Conservation (phyloP, 2,797 vertebrate genomes). For the Dromococcyx pavoninus region DNA sequence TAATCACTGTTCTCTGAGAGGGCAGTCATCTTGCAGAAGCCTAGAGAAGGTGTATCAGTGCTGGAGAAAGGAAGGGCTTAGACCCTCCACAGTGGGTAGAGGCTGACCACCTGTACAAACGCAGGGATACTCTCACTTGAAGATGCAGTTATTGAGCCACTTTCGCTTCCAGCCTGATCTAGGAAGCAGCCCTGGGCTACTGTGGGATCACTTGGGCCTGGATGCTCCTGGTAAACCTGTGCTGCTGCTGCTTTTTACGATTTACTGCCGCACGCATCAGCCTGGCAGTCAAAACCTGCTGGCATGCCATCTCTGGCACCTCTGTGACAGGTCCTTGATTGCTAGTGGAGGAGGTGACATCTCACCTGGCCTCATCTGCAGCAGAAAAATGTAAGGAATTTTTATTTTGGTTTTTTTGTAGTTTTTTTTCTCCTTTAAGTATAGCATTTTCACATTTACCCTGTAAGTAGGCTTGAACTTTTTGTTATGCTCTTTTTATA, state of each 20-base stretch:
- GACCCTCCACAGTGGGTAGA: rapidly evolving
- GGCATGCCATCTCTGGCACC: background rate
- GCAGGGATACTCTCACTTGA: too few species aligned
- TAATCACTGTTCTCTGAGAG: background rate
- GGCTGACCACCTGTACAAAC: rapidly evolving
- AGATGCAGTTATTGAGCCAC: background rate
- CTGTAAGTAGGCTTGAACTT: background rate
- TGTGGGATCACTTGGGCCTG: background rate
- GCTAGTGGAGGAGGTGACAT: background rate
- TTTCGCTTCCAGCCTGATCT: background rate
- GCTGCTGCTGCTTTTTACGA: background rate
- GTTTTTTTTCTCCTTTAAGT: background rate
- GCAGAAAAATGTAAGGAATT: background rate
- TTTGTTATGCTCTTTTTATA: background rate
- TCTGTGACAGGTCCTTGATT: background rate
- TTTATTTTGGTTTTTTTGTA: background rate
- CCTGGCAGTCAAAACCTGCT: background rate
- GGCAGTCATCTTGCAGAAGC: background rate
- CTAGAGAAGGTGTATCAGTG: too few species aligned
- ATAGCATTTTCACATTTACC: background rate
- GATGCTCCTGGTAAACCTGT: rapidly evolving
- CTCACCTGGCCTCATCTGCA: background rate
- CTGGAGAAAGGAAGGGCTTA: background rate
- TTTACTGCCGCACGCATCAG: background rate
- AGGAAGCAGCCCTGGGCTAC: background rate